Evolutionary conservation across 2,113 vertebrate species (phyloP).

Genomic region (Gallinago jamesoni): DNA sequence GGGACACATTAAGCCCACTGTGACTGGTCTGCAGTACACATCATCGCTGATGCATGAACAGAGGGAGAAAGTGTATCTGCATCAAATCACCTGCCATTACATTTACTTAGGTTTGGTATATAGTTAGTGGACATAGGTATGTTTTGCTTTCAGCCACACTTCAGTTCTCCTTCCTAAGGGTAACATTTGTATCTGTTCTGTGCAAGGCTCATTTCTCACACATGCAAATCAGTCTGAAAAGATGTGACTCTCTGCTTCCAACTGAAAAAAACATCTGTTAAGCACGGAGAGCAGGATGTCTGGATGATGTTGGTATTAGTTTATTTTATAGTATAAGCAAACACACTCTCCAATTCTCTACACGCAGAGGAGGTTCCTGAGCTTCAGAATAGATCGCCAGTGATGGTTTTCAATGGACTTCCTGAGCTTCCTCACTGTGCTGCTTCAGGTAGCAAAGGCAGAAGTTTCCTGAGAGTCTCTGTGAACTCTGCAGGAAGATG

Average conservation of each 20-base stretch:
- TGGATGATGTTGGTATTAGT: background rate
- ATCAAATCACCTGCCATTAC: background rate
- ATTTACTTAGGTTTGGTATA: background rate
- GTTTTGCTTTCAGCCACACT: background rate
- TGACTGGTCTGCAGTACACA: background rate
- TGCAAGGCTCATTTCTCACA: background rate
- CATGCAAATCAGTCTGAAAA: background rate
- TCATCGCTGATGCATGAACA: background rate
- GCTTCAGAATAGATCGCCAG: background rate
- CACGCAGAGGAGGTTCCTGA: background rate
- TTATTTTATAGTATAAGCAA: background rate
- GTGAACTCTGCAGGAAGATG: background rate
- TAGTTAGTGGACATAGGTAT: rapidly evolving
- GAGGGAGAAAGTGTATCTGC: background rate
- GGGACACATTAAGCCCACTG: background rate
- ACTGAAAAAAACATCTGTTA: background rate
- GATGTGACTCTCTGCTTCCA: background rate
- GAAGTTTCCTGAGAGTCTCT: background rate
- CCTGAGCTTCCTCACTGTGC: background rate
- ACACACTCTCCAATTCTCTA: background rate
- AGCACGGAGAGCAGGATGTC: background rate
- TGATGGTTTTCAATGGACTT: background rate
- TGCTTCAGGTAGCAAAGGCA: background rate
- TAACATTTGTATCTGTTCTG: rapidly evolving
- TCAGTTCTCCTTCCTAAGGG: background rate